Evolutionary conservation across 2,888 invertebrate genomes (phyloP), one percentile per base, ranked within the genome.

Genomic region (Eupsilia transversa): DNA sequence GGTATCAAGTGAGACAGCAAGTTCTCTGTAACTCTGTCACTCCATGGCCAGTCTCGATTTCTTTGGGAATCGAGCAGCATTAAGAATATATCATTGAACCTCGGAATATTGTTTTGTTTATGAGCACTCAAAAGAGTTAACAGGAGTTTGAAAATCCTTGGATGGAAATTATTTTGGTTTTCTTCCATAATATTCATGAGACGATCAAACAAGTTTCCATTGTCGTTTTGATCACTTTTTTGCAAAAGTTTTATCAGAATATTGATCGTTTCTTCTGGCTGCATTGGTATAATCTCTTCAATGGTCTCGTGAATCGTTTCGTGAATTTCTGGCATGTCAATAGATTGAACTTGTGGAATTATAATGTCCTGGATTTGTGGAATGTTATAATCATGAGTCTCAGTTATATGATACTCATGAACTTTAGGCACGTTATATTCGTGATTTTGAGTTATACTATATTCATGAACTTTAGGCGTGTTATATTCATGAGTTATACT

Each of bases 21-120:
- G 0, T 38, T 3, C 20, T 82, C 80, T 23, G 72, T 83, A 38
- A 71, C 17, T 30, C 30, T 46, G 12, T 72, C 70, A 70, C 46
- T 72, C 76, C 54, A 72, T 27, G 76, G 83, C 79, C 71, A 70
- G 23, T 80, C 49, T 61, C 35, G 56, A 54, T 79, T 72, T 49
- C 6, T 79, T 64, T 80, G 66, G 0, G 57, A 63, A 67, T 80
- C 57, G 10, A 82, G 67, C 10, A 82, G 56, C 10, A 67, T 30
- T 33, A 54, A 41, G 7, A 82, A 9, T 73, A 82, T 67, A 23
- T 83, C 82, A 33, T 73, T 70, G 14, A 82, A 56, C 9, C 41
- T 76, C 4, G 63, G 72, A 60, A 80, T 60, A 0, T 70, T 56
- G 49, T 67, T 63, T 2, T 68, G 49, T 60, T 80, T 80, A 2